Evolutionary conservation across 2,797 vertebrate species (phyloP).

Genomic region (Onychomys leucogaster): DNA sequence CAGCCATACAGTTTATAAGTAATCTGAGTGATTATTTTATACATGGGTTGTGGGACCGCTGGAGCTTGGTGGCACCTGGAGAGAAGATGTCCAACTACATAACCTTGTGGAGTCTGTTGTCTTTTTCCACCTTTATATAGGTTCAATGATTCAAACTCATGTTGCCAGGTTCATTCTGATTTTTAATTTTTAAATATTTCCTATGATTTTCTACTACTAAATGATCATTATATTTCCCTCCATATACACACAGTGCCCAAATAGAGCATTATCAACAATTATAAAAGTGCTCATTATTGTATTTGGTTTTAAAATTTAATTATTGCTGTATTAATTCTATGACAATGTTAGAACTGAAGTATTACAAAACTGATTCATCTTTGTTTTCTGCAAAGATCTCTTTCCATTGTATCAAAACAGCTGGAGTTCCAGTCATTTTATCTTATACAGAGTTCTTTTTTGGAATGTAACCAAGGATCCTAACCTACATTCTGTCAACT

Average conservation of each 20-base stretch:
- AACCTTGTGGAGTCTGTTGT: background rate
- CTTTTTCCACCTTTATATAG: background rate
- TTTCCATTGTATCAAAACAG: background rate
- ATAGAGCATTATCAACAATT: background rate
- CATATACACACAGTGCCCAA: background rate
- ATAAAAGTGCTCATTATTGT: background rate
- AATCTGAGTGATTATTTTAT: too few relatives aligned
- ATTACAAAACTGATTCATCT: background rate
- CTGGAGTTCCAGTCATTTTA: background rate
- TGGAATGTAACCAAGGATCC: background rate
- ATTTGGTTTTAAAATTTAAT: background rate
- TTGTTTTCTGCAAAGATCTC: background rate
- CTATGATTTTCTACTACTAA: background rate
- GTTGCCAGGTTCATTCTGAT: background rate
- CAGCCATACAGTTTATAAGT: too few relatives aligned
- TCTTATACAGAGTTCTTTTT: background rate
- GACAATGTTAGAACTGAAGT: background rate
- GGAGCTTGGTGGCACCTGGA: too few relatives aligned
- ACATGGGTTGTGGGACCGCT: too few relatives aligned
- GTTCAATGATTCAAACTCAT: background rate
- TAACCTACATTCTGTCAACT: background rate
- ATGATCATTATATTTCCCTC: background rate
- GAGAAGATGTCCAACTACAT: too few relatives aligned
- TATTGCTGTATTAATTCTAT: background rate
- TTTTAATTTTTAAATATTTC: background rate